A percentile compares a stretch with the other conserved stretches of the same genome.
These are phyloP conservation scores for Anguilla anguilla DNA, from an alignment of 2,797 vertebrate genomes.

Conservation along the genomic window DNA sequence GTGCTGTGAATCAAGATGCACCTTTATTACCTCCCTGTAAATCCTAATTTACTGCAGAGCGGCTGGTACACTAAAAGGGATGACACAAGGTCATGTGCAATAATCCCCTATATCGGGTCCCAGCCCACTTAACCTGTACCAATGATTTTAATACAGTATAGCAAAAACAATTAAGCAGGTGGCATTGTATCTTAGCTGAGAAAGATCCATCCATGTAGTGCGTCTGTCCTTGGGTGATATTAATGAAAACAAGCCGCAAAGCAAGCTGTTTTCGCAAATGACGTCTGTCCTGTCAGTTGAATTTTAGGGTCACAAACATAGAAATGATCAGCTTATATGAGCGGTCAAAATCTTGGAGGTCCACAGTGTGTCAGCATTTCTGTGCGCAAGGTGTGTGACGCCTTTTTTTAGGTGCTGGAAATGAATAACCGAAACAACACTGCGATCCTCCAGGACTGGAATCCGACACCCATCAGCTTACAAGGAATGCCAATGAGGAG, in stretches of 20 bases:
- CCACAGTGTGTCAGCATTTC: too few species aligned
- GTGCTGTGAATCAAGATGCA: background rate
- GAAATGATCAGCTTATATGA: too few species aligned
- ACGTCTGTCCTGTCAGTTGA: background rate
- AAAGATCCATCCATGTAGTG: background rate
- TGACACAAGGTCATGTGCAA: background rate
- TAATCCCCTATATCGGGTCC: background rate
- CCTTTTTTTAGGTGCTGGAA: too few species aligned
- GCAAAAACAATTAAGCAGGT: background rate
- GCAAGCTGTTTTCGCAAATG: background rate
- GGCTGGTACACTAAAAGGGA: background rate
- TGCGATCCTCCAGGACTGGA: too few species aligned
- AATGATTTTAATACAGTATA: background rate
- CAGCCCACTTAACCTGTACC: background rate
- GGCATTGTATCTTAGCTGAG: background rate
- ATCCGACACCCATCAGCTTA: background rate
- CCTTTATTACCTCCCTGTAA: background rate
- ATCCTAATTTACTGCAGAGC: constrained; percentile 8
- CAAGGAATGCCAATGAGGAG: background rate
- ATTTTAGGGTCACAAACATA: background rate
- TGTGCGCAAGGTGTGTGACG: too few species aligned
- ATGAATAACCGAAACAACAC: too few species aligned
- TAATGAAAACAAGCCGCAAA: background rate
- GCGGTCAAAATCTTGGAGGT: too few species aligned
- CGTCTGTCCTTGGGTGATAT: background rate